Base-by-base conservation (phyloP, 2,888 invertebrate species). In the Caenorhabditis afra region DNA sequence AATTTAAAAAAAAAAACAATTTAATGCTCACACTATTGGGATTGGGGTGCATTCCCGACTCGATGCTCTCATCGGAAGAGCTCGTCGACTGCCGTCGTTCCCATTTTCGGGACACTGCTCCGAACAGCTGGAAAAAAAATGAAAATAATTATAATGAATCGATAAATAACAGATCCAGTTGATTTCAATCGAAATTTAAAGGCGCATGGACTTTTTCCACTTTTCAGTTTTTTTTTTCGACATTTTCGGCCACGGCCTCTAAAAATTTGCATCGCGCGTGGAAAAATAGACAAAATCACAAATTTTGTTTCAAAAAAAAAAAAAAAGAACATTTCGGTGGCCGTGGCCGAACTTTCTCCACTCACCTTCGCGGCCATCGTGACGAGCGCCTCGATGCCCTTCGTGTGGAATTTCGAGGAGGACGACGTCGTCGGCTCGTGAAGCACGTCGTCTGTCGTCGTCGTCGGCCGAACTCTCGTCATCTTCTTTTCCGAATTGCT, bases 51-150 rank as follows among this genome's bases (percentile, higher is more conserved):
- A 61, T 59, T 61, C 78, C 78, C 4, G 78, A 66, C 53, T 78
- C 78, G 16, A 78, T 71, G 20, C 78, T 78, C 10, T 78, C 78
- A 49, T 81, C 79, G 22, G 75, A 76, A 0, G 79, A 79, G 49
- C 70, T 64, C 23, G 81, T 75, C 22, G 81, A 78, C 37, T 75
- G 71, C 39, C 75, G 50, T 50, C 81, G 47, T 45, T 81, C 79
- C 45, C 75, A 55, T 58, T 71, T 75, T 10, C 75, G 71, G 10
- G 79, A 55, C n/a, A 81, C 74, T 23, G 61, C 67, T 8, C 81
- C 70, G 49, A 81, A 75, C 11, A 76, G 18, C 73, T 77, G 67
- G 53, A 76, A n/a, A n/a, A n/a, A n/a, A n/a, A n/a, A n/a, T n/a
- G n/a, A n/a, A n/a, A n/a, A n/a, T n/a, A n/a, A n/a, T n/a, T n/a